Conservation (phyloP, 2,113 vertebrate genomes). For the Sapayoa aenigma region DNA sequence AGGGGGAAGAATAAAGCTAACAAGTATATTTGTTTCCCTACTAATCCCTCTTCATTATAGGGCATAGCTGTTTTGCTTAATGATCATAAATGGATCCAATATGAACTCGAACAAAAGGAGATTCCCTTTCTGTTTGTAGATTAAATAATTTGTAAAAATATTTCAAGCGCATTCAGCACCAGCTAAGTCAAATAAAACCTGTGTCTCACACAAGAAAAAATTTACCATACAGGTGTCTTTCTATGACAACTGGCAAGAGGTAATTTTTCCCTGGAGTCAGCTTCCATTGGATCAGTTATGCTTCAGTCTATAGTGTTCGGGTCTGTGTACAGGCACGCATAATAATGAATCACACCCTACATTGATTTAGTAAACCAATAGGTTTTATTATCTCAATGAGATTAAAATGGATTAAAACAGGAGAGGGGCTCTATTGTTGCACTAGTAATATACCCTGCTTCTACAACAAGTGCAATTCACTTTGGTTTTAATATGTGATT, state of each 20-base stretch:
- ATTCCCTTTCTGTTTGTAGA: constrained; percentile 43
- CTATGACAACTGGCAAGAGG: constrained; percentile 15
- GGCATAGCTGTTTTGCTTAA: constrained; percentile 59
- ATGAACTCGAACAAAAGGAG: constrained; percentile 41
- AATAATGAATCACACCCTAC: constrained; percentile 49
- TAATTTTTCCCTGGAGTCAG: constrained; percentile 44
- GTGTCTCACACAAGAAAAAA: constrained; percentile 13
- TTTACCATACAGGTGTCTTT: neutral
- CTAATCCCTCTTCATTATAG: constrained; percentile 62
- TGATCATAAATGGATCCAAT: constrained; percentile 63
- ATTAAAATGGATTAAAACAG: constrained; percentile 63
- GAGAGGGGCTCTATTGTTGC: constrained; percentile 17
- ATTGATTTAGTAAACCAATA: constrained; percentile 58
- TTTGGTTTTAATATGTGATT: constrained; percentile 19
- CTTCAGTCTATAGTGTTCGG: neutral
- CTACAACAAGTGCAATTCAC: constrained; percentile 20
- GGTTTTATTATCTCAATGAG: constrained; percentile 62
- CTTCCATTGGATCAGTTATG: constrained; percentile 22
- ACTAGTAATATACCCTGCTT: constrained; percentile 31
- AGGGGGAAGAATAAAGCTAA: constrained; percentile 55
- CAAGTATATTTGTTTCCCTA: constrained; percentile 46
- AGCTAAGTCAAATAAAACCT: constrained; percentile 63
- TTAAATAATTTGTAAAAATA: constrained; percentile 64
- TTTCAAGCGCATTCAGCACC: constrained; percentile 46
- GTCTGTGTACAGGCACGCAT: neutral